A percentile compares a stretch with the other conserved stretches of the same genome.
These are phyloP conservation scores for Orthonyx spaldingii DNA, from an alignment of 2,113 vertebrate genomes.

Conservation along the genomic window DNA sequence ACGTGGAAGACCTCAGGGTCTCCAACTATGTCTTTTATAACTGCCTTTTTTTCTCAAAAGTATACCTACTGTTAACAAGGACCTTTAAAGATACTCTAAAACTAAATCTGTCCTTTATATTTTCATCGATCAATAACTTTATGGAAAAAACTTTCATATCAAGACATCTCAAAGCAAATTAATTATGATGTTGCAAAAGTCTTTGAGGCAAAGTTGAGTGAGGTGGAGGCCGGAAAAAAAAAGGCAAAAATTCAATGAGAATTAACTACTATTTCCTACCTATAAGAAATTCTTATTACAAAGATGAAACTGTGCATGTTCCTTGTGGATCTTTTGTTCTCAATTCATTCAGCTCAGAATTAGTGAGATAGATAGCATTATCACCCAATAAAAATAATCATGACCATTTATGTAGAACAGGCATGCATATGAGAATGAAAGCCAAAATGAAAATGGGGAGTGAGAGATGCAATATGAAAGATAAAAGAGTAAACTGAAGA, in stretches of 20 bases:
- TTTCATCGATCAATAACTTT: neutral
- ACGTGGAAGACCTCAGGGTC: neutral
- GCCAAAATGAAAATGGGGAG: neutral
- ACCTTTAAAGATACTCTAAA: neutral
- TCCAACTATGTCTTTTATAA: neutral
- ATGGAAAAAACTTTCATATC: neutral
- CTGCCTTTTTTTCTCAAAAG: neutral
- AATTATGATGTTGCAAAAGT: neutral
- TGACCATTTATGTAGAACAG: neutral
- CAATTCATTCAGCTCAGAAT: neutral
- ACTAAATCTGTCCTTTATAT: neutral
- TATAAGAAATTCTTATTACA: neutral
- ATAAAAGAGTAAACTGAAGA: neutral
- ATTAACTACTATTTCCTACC: neutral
- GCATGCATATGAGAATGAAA: neutral
- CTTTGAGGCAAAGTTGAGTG: neutral
- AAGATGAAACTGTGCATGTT: neutral
- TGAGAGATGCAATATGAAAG: neutral
- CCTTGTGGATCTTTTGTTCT: neutral
- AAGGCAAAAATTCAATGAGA: neutral
- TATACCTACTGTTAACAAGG: neutral
- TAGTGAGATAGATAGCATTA: neutral
- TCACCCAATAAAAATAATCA: neutral
- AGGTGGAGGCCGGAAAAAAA: neutral
- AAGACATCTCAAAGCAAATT: neutral